Percentiles rank a stretch among this genome's conserved stretches.
Evolutionary conservation across 2,888 invertebrate species (phyloP).

Genomic region (Ormyrus labotus): DNA sequence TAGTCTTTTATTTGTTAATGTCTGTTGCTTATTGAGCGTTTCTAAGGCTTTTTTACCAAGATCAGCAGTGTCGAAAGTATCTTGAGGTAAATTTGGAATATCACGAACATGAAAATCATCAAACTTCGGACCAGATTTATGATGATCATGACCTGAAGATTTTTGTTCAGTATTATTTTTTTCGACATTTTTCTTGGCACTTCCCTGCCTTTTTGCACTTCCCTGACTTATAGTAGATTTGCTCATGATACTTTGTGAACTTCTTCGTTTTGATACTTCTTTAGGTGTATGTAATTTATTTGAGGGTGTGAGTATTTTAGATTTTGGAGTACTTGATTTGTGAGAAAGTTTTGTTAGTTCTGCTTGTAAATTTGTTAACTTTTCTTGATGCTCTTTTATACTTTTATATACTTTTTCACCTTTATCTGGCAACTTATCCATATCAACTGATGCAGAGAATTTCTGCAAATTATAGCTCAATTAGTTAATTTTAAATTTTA

Average conservation of each 20-base stretch:
- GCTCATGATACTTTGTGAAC: too few species aligned
- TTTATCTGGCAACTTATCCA: slow-evolving; percentile 45
- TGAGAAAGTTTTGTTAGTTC: slow-evolving; percentile 30
- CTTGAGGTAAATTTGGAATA: slow-evolving; percentile 41
- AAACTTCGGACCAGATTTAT: slow-evolving; percentile 3
- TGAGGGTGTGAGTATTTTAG: slow-evolving; percentile 5
- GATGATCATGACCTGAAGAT: not conserved
- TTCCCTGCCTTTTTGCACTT: not conserved
- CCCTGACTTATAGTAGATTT: not conserved
- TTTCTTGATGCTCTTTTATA: slow-evolving; percentile 35
- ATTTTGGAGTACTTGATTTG: slow-evolving; percentile 12
- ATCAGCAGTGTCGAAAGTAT: slow-evolving; percentile 42
- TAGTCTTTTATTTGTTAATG: slow-evolving; percentile 84
- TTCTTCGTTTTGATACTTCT: not conserved
- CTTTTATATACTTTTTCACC: slow-evolving; percentile 48
- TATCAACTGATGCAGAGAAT: too few species aligned
- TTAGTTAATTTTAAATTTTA: too few species aligned
- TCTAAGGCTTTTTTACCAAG: slow-evolving; percentile 78
- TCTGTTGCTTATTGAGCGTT: slow-evolving; percentile 83
- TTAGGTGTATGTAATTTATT: not conserved
- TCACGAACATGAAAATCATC: slow-evolving; percentile 36
- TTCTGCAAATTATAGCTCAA: too few species aligned
- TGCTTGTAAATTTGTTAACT: slow-evolving; percentile 11
- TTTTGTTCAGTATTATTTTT: not conserved
- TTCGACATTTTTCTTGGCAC: not conserved